Evolutionary conservation across 2,888 invertebrate species (phyloP).

Genomic region (Pteria penguin): DNA sequence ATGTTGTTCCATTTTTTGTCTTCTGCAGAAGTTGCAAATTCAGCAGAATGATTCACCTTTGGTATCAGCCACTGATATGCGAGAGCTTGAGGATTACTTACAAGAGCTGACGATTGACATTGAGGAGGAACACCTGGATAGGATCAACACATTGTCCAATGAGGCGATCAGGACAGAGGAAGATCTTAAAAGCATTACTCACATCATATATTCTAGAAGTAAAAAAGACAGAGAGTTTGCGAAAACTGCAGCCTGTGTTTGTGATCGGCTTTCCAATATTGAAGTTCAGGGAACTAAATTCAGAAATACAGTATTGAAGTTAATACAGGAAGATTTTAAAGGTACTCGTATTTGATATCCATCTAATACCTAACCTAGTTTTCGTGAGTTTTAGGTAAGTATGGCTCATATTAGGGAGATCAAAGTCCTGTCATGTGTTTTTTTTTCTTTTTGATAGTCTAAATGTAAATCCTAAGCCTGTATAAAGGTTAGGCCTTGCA

Average conservation of each 20-base stretch:
- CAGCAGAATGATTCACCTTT: slow-evolving; percentile 15
- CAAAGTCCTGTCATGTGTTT: too few relatives aligned
- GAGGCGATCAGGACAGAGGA: slow-evolving; percentile 39
- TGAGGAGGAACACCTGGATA: slow-evolving; percentile 55
- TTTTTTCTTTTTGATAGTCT: too few relatives aligned
- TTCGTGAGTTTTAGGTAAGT: too few relatives aligned
- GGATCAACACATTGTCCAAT: slow-evolving; percentile 52
- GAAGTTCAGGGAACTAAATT: slow-evolving; percentile 66
- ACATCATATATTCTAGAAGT: slow-evolving; percentile 60
- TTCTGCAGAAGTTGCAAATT: slow-evolving; percentile 28
- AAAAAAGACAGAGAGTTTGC: slow-evolving; percentile 63
- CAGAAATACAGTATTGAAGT: slow-evolving; percentile 61
- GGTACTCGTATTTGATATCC: slow-evolving; percentile 53
- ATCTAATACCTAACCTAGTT: too few relatives aligned
- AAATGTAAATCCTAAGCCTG: too few relatives aligned
- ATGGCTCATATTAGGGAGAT: too few relatives aligned
- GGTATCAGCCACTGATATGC: slow-evolving; percentile 31
- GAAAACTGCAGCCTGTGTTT: slow-evolving; percentile 66
- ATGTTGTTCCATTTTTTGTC: neutral
- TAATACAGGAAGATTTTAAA: slow-evolving; percentile 72
- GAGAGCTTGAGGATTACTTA: slow-evolving; percentile 50
- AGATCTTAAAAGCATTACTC: slow-evolving; percentile 52
- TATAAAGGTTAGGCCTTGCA: too few relatives aligned
- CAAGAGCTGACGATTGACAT: slow-evolving; percentile 52
- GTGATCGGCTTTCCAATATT: slow-evolving; percentile 62